These are phyloP conservation scores for Diabrotica undecimpunctata DNA, from an alignment of 1,140 invertebrate genomes.

Conservation along the genomic window DNA sequence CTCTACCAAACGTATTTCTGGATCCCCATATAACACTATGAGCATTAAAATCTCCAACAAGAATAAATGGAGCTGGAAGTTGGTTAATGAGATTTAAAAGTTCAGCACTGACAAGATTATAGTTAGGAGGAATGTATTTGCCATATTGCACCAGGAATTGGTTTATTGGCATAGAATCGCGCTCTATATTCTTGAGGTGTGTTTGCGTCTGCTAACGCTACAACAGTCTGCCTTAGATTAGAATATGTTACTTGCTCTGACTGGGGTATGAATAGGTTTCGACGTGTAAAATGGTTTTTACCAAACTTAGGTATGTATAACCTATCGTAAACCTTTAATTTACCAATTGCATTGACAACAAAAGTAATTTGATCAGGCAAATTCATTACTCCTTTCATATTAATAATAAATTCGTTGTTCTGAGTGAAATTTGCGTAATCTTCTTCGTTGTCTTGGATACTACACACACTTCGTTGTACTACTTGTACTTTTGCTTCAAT, in stretches of 20 bases:
- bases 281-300: neutral
- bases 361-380: neutral
- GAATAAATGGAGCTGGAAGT: too few species aligned
- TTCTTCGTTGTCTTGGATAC: neutral
- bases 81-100: too few species aligned
- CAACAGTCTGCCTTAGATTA: neutral
- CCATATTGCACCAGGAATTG: neutral
- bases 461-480: neutral
- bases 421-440: neutral
- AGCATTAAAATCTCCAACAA: too few species aligned
- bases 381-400: neutral
- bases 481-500: neutral
- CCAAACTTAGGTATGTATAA: constrained; percentile 6
- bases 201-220: neutral
- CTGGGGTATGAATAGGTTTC: neutral
- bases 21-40: too few species aligned
- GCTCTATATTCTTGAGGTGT: neutral
- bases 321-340: neutral
- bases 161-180: neutral
- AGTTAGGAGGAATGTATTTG: too few species aligned
- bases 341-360: neutral
- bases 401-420: neutral
- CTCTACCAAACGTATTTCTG: too few species aligned
- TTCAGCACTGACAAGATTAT: too few species aligned
- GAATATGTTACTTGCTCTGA: neutral